These are phyloP conservation scores for Nasonia oneida DNA, from an alignment of 2,888 invertebrate species.

Conservation along the genomic window DNA sequence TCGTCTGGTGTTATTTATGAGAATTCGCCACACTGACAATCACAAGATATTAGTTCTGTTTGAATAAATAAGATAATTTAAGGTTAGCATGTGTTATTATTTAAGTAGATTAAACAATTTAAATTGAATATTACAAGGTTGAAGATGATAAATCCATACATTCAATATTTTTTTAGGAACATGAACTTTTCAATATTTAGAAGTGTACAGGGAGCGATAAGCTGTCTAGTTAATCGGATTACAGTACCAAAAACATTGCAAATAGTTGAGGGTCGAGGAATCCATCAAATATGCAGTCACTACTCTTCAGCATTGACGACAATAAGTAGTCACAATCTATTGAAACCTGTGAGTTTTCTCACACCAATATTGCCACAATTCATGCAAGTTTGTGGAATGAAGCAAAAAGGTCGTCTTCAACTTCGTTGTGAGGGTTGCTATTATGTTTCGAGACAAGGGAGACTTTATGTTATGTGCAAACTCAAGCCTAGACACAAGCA, in stretches of 20 bases:
- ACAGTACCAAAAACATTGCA: slow-evolving; percentile 26
- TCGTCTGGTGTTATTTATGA: not conserved
- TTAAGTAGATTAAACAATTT: not conserved
- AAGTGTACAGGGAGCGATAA: slow-evolving; percentile 58
- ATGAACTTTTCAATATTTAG: slow-evolving; percentile 59
- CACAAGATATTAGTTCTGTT: not conserved
- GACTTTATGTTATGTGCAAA: slow-evolving; percentile 87
- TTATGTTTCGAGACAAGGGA: slow-evolving; percentile 84
- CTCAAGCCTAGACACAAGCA: slow-evolving; percentile 91
- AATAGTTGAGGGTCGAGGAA: slow-evolving; percentile 11
- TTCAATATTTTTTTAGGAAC: slow-evolving; percentile 45
- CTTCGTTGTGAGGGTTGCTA: slow-evolving; percentile 91
- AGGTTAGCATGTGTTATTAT: slow-evolving; percentile 15
- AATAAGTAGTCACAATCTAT: slow-evolving; percentile 14
- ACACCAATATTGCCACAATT: slow-evolving; percentile 68
- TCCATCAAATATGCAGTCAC: slow-evolving; percentile 49
- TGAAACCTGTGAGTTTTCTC: slow-evolving; percentile 40
- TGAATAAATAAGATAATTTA: slow-evolving; percentile 1
- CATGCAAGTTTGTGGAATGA: slow-evolving; percentile 83
- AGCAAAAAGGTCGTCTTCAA: slow-evolving; percentile 85
- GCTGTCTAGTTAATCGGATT: slow-evolving; percentile 42
- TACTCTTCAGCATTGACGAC: not conserved
- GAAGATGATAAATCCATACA: not conserved
- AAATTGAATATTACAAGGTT: not conserved
- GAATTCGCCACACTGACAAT: not conserved